phyloP scores from a whole-genome alignment of 2,888 invertebrate genomes.

The Hirtodrosophila trivittata region DNA sequence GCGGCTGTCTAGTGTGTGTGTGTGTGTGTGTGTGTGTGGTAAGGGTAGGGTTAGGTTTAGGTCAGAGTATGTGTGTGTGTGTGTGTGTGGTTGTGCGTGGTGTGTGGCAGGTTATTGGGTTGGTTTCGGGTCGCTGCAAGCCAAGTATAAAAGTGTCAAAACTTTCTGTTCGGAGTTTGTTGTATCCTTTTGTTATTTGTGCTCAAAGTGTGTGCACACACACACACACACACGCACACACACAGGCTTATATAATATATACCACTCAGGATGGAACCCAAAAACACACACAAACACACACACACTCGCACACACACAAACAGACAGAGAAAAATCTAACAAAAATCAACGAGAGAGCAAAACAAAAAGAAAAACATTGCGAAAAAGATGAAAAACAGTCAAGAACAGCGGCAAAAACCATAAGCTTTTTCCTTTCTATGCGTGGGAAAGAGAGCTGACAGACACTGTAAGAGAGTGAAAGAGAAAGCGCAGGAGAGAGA shows the following conservation, averaged over 20 bases:
- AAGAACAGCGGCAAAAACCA: conserved; percentile 53
- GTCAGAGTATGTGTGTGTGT: conserved; percentile 1
- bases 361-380: conserved; percentile 9
- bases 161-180: conserved; percentile 71
- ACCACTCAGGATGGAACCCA: too few relatives aligned
- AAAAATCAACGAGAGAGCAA: conserved; percentile 35
- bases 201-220: conserved; percentile 21
- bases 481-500: not conserved
- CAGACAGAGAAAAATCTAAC: conserved; percentile 36
- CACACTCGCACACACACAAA: conserved; percentile 16
- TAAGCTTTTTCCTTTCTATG: conserved; percentile 56
- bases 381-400: conserved; percentile 7
- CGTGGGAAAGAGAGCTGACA: not conserved
- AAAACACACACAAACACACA: conserved; percentile 31
- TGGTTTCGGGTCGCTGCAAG: conserved; percentile 69
- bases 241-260: conserved; percentile 37
- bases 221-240: conserved; percentile 19
- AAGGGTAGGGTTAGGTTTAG: not conserved
- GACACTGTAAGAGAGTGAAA: too few relatives aligned
- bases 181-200: conserved; percentile 73
- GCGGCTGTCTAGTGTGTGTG: not conserved
- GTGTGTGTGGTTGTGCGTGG: conserved; percentile 12
- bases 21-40: conserved; percentile 13
- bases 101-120: conserved; percentile 47
- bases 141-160: conserved; percentile 78